Conservation (phyloP, 2,888 invertebrate species). For the Lacanobia wlatinum region DNA sequence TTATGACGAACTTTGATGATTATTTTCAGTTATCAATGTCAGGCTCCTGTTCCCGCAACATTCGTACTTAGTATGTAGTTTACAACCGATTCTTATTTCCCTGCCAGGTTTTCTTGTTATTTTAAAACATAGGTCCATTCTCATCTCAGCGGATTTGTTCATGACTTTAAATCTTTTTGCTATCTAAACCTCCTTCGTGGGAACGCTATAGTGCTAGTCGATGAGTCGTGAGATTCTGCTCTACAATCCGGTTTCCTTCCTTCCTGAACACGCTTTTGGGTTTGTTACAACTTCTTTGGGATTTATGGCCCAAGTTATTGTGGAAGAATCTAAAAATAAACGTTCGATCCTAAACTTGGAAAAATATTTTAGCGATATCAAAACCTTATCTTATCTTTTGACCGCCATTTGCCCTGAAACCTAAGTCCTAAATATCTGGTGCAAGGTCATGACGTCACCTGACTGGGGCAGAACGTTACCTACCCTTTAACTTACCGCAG, state of each 20-base stretch:
- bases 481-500: constrained; percentile 41
- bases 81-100: too few relatives aligned
- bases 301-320: not conserved
- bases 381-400: constrained; percentile 40
- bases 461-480: constrained; percentile 15
- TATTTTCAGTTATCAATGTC: not conserved
- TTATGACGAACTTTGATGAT: not conserved
- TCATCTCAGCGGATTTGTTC: not conserved
- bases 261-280: constrained; percentile 7
- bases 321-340: not conserved
- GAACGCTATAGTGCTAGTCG: constrained; percentile 3
- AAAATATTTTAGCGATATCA: not conserved
- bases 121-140: not conserved
- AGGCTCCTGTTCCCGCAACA: not conserved
- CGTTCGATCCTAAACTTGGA: not conserved
- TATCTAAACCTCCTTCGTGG: constrained; percentile 7
- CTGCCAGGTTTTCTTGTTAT: not conserved
- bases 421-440: constrained; percentile 17
- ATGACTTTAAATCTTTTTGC: not conserved
- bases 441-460: constrained; percentile 42
- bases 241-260: constrained; percentile 35
- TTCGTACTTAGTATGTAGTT: not conserved
- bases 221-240: constrained; percentile 32
- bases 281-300: not conserved
- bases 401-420: constrained; percentile 20